A percentile compares a stretch with the other conserved stretches of the same genome.
Conservation (phyloP, 2,888 invertebrate species). For the Tetranychus piercei region DNA sequence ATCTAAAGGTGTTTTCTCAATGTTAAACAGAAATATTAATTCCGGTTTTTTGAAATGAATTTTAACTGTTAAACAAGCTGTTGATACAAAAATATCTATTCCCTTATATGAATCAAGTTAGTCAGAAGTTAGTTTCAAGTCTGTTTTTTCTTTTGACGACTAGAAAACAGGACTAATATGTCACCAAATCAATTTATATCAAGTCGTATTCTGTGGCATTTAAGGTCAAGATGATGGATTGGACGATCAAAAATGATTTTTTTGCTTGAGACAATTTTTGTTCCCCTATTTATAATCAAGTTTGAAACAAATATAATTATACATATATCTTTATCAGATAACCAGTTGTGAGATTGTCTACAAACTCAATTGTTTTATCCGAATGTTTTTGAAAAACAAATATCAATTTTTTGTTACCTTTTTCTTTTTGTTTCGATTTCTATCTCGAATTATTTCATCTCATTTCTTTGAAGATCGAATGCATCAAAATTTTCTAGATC, state of each 20-base stretch:
- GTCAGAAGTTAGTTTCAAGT: background rate
- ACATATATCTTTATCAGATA: background rate
- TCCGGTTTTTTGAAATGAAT: background rate
- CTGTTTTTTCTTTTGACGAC: background rate
- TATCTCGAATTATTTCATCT: background rate
- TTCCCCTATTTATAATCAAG: background rate
- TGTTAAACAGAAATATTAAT: background rate
- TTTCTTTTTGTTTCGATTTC: background rate
- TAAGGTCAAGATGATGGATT: background rate
- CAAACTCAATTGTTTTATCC: background rate
- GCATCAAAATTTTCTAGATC: background rate
- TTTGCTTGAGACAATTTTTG: background rate
- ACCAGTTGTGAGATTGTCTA: background rate
- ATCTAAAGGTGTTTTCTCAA: background rate
- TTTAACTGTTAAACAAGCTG: background rate
- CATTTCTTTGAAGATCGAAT: no score
- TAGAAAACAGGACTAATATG: background rate
- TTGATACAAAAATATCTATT: background rate
- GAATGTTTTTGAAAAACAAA: background rate
- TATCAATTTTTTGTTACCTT: background rate
- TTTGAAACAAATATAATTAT: background rate
- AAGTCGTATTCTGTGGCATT: background rate
- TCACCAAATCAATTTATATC: background rate
- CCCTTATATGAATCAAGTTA: background rate
- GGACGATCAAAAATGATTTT: background rate